Evolutionary conservation across 2,797 vertebrate genomes (phyloP).

Genomic region (Danio tinwini): DNA sequence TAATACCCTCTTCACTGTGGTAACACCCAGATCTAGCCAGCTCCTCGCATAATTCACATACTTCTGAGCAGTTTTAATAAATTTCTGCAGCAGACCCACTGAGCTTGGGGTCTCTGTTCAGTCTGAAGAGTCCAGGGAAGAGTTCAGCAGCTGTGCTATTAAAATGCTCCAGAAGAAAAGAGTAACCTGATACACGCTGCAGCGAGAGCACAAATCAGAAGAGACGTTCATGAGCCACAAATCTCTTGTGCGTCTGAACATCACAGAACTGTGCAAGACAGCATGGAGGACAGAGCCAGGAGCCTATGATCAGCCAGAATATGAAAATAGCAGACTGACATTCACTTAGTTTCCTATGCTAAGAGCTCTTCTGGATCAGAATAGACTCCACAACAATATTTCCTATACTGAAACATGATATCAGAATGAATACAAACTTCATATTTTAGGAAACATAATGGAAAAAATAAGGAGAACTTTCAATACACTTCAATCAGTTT

Average conservation of each 20-base stretch:
- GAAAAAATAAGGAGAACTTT: no score
- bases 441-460: no score
- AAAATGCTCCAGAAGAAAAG: constrained; percentile 50
- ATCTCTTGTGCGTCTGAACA: constrained; percentile 47
- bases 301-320: constrained; percentile 48
- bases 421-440: constrained; percentile 62
- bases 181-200: constrained; percentile 56
- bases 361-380: constrained; percentile 20
- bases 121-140: constrained; percentile 29
- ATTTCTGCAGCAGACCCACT: constrained; percentile 52
- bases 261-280: constrained; percentile 42
- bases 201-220: constrained; percentile 45
- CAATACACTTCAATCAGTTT: no score
- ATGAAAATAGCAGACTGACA: constrained; percentile 41
- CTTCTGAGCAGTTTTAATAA: constrained; percentile 56
- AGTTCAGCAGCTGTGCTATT: constrained; percentile 56
- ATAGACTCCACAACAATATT: constrained; percentile 1
- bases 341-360: constrained; percentile 33
- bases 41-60: constrained; percentile 51
- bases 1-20: constrained; percentile 54
- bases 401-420: background rate
- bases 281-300: constrained; percentile 32
- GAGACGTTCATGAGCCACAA: constrained; percentile 55
- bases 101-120: constrained; percentile 51
- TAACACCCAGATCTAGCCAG: constrained; percentile 46